Conservation (phyloP, 2,888 invertebrate genomes). For the Chloromyia formosa region DNA sequence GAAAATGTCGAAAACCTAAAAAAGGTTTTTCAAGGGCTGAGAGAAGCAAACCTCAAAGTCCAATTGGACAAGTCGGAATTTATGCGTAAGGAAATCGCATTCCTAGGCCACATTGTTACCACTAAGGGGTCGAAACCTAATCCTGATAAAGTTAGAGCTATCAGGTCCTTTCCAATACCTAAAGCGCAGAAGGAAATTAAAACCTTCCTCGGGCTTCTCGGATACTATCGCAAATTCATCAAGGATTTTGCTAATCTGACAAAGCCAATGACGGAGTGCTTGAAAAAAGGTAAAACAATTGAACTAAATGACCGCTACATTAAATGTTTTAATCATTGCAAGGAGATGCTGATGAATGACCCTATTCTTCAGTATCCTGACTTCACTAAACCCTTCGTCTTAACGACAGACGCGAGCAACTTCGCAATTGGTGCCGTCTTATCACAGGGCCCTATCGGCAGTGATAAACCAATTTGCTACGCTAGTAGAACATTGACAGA, state of each 20-base stretch:
- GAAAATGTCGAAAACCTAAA: background rate
- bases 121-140: background rate
- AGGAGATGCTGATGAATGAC: slow-evolving; percentile 11
- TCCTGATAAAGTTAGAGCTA: background rate
- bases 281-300: slow-evolving; percentile 9
- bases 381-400: slow-evolving; percentile 54
- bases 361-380: slow-evolving; percentile 58
- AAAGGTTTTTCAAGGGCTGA: slow-evolving; percentile 36
- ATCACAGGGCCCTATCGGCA: slow-evolving; percentile 50
- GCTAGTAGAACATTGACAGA: slow-evolving; percentile 53
- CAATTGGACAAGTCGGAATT: slow-evolving; percentile 7
- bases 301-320: slow-evolving; percentile 10
- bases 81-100: background rate
- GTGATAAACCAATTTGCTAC: slow-evolving; percentile 53
- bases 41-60: slow-evolving; percentile 39
- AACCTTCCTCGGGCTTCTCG: slow-evolving; percentile 47
- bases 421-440: slow-evolving; percentile 53
- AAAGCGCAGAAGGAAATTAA: background rate
- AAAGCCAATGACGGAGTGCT: slow-evolving; percentile 4
- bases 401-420: slow-evolving; percentile 55
- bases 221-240: slow-evolving; percentile 15
- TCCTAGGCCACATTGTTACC: background rate
- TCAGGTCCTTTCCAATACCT: background rate
- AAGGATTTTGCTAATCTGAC: slow-evolving; percentile 8
- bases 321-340: background rate